phyloP scores from a whole-genome alignment of 2,113 vertebrate genomes.

The Notiomystis cincta region DNA sequence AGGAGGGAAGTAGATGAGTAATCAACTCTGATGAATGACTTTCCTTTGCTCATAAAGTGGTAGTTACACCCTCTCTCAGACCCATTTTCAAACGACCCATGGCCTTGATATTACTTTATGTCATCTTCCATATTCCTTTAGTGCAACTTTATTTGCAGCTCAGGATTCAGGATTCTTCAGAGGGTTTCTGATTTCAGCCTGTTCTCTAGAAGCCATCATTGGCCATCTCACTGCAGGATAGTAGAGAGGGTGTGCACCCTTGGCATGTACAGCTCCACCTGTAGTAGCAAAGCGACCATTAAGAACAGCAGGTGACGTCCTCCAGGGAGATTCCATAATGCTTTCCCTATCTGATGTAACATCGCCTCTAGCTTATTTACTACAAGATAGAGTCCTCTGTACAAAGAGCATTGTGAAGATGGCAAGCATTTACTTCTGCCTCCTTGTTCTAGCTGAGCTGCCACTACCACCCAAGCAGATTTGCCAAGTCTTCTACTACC shows the following conservation, averaged over 20 bases:
- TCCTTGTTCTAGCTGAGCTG: not conserved
- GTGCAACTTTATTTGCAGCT: not conserved
- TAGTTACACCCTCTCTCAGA: not conserved
- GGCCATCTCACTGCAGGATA: not conserved
- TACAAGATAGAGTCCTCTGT: not conserved
- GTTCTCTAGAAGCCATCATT: not conserved
- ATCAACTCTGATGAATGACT: not conserved
- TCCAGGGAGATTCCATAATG: not conserved
- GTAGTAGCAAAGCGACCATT: not conserved
- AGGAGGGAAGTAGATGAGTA: slow-evolving; percentile 23
- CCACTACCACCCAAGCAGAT: not conserved
- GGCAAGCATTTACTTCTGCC: not conserved
- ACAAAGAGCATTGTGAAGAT: not conserved
- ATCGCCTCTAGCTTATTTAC: not conserved
- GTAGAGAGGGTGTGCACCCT: not conserved
- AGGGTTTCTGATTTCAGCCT: not conserved
- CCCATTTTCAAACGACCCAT: not conserved
- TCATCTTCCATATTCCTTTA: not conserved
- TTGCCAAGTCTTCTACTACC: not conserved
- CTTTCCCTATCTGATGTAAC: not conserved
- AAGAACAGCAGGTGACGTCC: not conserved
- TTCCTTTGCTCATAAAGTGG: slow-evolving; percentile 1
- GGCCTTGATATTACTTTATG: not conserved
- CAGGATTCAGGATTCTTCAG: not conserved
- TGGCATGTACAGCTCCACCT: not conserved